Conservation (phyloP, 2,888 invertebrate species). For the Apodemia hepburni region DNA sequence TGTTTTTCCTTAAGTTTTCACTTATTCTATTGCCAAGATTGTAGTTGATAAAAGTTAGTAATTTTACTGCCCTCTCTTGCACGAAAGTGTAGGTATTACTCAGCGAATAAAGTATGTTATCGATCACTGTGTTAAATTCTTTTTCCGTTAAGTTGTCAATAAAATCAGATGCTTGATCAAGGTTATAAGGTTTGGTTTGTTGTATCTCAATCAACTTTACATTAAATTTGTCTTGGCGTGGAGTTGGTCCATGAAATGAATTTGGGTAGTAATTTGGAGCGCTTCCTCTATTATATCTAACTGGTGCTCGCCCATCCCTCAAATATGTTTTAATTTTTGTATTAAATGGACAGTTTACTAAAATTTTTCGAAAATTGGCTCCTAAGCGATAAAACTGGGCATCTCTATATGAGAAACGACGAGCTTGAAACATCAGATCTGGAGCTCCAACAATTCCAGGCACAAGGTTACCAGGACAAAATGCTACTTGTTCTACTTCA, state of each 20-base stretch:
- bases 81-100: conserved; percentile 82
- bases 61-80: conserved; percentile 40
- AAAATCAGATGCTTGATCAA: conserved; percentile 77
- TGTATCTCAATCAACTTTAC: conserved; percentile 70
- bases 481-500: conserved; percentile 92
- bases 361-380: conserved; percentile 91
- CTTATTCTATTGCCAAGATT: not conserved
- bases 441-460: conserved; percentile 94
- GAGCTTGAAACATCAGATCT: conserved; percentile 91
- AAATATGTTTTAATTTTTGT: conserved; percentile 84
- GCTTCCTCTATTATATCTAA: conserved; percentile 87
- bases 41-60: not conserved
- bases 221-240: conserved; percentile 77
- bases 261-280: conserved; percentile 98
- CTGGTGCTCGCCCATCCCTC: conserved; percentile 88
- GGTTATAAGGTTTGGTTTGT: conserved; percentile 91
- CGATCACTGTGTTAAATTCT: conserved; percentile 84
- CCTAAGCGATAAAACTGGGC: conserved; percentile 92
- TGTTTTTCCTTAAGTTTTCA: not conserved
- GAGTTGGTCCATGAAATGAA: conserved; percentile 91
- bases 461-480: conserved; percentile 90
- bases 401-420: conserved; percentile 90
- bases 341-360: conserved; percentile 93
- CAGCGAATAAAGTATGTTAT: conserved; percentile 88
- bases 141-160: conserved; percentile 63